Base-by-base conservation (phyloP, 2,113 vertebrate genomes). In the Tautogolabrus adspersus region DNA sequence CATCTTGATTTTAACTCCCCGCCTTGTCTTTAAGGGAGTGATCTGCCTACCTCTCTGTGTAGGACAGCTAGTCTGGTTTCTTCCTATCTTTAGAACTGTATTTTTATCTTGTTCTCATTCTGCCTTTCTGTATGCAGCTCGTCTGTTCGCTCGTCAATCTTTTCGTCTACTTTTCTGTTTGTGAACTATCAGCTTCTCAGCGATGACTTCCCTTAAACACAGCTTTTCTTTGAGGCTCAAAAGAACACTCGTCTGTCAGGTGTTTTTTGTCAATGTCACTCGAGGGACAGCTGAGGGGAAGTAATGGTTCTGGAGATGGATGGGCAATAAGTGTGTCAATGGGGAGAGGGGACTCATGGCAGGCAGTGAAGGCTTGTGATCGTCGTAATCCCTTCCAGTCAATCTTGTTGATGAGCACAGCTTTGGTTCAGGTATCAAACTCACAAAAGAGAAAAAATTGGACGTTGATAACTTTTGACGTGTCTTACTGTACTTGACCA, bases 51-150 rank as follows among this genome's bases (percentile, higher is more conserved):
- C 62, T 80, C 37, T 72, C 52, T 60, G 49, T 15, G 37, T 42
- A 13, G 59, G 21, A 44, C 38, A 40, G 65, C 37, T 16, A 6
- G 11, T 64, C 56, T 77, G 23, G 37, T 75, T 71, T 16, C 60
- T 34, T 30, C 40, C 55, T 66, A 83, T 76, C 60, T 89, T 78
- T 56, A 66, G 38, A 44, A n/a, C 10, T 57, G 23, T 72, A 58
- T 88, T 79, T 77, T 75, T 68, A 84, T 80, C 61, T 73, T 59
- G 46, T 72, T 77, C 62, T 77, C 72, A 67, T 87, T 79, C 67
- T 62, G 67, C 66, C 46, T n/a, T 69, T 80, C 59, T 70, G 42
- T 71, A 55, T 52, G 37, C 26, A 26, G 22, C 67, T 68, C 57
- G 7, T 56, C 47, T 49, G 47, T 47, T 75, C 10, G 74, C 49